phyloP scores from a whole-genome alignment of 2,888 invertebrate genomes.

The Linhomoeus sp. region DNA sequence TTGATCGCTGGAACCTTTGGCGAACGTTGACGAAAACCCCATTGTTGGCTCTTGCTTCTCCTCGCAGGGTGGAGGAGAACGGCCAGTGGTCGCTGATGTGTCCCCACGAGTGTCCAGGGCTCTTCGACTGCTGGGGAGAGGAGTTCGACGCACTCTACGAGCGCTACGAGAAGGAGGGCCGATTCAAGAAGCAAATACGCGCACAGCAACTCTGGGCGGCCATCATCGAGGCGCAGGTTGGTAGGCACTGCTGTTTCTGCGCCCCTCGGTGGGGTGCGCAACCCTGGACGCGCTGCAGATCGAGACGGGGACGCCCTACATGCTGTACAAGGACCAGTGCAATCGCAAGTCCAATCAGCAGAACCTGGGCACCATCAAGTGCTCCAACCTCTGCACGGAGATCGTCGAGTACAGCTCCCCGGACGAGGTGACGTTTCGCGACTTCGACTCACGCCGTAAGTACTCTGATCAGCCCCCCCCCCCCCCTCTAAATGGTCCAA shows the following conservation, averaged over 20 bases:
- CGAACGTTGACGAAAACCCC: too few species aligned
- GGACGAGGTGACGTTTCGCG: constrained; percentile 13
- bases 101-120: constrained; percentile 71
- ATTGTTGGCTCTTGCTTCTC: too few species aligned
- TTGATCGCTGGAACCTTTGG: too few species aligned
- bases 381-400: constrained; percentile 93
- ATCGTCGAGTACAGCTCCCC: constrained; percentile 61
- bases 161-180: constrained; percentile 27
- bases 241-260: background rate
- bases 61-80: constrained; percentile 49
- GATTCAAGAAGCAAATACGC: constrained; percentile 35
- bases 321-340: constrained; percentile 56
- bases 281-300: constrained; percentile 32
- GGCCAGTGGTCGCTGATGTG: constrained; percentile 88
- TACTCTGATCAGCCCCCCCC: too few species aligned
- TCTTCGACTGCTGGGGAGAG: constrained; percentile 79
- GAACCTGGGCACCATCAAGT: constrained; percentile 91
- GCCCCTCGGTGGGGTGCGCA: background rate
- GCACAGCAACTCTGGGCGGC: constrained; percentile 83
- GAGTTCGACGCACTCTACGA: constrained; percentile 72
- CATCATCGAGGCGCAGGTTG: constrained; percentile 54
- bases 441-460: too few species aligned
- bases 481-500: too few species aligned
- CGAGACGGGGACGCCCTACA: constrained; percentile 94
- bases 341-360: constrained; percentile 93